Evolutionary conservation across 2,888 invertebrate species (phyloP).

Genomic region (Scaptomyza parva): DNA sequence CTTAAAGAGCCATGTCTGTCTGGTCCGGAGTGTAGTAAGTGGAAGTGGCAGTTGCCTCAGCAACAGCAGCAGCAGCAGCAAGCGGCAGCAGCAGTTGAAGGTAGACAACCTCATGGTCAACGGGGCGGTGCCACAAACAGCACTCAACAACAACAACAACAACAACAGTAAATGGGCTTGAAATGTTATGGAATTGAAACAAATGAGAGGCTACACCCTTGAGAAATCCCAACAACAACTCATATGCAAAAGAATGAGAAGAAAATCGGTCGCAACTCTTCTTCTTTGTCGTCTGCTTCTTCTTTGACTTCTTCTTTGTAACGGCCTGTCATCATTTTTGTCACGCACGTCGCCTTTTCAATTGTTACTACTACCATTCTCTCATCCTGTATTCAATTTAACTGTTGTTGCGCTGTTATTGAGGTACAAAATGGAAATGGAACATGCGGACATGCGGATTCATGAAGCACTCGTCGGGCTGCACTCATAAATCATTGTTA

Average conservation of each 20-base stretch:
- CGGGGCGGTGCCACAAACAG: conserved; percentile 54
- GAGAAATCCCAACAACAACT: conserved; percentile 27
- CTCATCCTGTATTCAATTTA: conserved; percentile 51
- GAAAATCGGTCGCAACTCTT: conserved; percentile 27
- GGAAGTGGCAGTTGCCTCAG: conserved; percentile 30
- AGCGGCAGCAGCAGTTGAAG: conserved; percentile 38
- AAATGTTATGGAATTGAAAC: conserved; percentile 56
- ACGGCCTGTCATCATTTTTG: conserved; percentile 76
- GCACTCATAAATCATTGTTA: conserved; percentile 59
- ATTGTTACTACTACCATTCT: conserved; percentile 56
- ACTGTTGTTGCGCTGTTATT: too few species aligned
- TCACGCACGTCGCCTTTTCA: conserved; percentile 71
- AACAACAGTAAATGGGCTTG: conserved; percentile 12
- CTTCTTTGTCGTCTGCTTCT: background rate
- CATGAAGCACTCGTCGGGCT: conserved; percentile 23
- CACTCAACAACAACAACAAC: conserved; percentile 1
- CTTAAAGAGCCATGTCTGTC: conserved; percentile 74
- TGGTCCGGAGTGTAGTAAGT: conserved; percentile 38
- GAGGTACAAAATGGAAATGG: conserved; percentile 53
- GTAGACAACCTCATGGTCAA: conserved; percentile 72
- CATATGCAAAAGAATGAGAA: conserved; percentile 32
- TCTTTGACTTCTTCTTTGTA: background rate
- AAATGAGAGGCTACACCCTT: conserved; percentile 57
- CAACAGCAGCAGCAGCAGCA: too few species aligned
- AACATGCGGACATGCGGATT: conserved; percentile 7